phyloP scores from a whole-genome alignment of 2,797 vertebrate species.

The Clarias platycephalus region DNA sequence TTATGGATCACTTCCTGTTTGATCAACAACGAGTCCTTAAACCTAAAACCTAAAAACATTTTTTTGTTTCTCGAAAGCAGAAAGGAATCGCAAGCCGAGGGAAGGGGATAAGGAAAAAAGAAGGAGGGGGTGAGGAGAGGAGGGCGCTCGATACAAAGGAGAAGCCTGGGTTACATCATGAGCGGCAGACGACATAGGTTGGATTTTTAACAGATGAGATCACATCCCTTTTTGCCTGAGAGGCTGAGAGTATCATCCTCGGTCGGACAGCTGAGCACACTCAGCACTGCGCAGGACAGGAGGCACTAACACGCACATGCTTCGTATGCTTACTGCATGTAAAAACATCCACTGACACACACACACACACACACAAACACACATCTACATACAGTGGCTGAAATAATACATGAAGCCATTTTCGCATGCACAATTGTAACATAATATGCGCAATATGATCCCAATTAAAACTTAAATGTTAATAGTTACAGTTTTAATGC shows the following conservation, averaged over 20 bases:
- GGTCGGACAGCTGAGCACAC: slow-evolving; percentile 63
- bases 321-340: slow-evolving; percentile 56
- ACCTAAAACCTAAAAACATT: slow-evolving; percentile 15
- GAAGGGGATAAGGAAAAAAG: slow-evolving; percentile 38
- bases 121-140: slow-evolving; percentile 57
- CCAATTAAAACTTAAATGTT: not conserved
- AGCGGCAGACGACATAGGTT: slow-evolving; percentile 86
- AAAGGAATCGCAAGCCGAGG: slow-evolving; percentile 38
- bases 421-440: not conserved
- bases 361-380: not conserved
- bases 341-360: not conserved
- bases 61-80: slow-evolving; percentile 26
- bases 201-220: slow-evolving; percentile 88
- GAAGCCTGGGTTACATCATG: slow-evolving; percentile 85
- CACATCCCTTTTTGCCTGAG: slow-evolving; percentile 87
- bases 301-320: slow-evolving; percentile 56
- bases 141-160: slow-evolving; percentile 71
- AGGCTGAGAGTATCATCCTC: slow-evolving; percentile 80
- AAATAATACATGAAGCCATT: not conserved
- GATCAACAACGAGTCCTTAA: not conserved
- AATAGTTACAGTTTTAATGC: not conserved
- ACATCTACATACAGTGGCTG: not conserved
- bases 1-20: not conserved
- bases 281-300: slow-evolving; percentile 61
- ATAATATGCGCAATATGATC: not conserved